Evolutionary conservation across 2,888 invertebrate genomes (phyloP).

Genomic region (Cheilosia soror): DNA sequence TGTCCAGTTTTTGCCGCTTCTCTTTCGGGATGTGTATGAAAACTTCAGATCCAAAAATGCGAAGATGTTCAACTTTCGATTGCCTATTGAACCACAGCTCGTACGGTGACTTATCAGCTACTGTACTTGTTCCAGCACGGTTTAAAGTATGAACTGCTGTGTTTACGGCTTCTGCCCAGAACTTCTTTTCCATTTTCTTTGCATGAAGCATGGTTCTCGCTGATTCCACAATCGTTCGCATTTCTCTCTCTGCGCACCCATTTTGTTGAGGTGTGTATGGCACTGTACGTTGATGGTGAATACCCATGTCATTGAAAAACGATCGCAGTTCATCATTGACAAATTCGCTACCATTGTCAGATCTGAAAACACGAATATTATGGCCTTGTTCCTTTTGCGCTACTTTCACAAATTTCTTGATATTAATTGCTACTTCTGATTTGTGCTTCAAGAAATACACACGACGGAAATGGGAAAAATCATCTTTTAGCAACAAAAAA

Average conservation of each 20-base stretch:
- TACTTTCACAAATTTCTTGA: conserved; percentile 21
- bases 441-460: conserved; percentile 32
- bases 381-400: conserved; percentile 30
- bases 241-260: conserved; percentile 66
- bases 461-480: conserved; percentile 45
- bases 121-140: conserved; percentile 33
- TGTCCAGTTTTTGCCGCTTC: conserved; percentile 78
- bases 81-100: conserved; percentile 79
- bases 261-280: conserved; percentile 73
- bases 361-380: conserved; percentile 23
- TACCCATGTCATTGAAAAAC: conserved; percentile 46
- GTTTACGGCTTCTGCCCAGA: conserved; percentile 82
- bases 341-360: conserved; percentile 54
- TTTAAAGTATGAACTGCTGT: conserved; percentile 77
- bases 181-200: conserved; percentile 66
- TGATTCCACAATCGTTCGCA: conserved; percentile 68
- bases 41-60: conserved; percentile 80
- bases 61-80: conserved; percentile 31
- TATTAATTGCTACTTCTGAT: conserved; percentile 31
- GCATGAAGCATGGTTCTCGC: conserved; percentile 67
- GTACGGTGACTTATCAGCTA: conserved; percentile 77
- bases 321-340: conserved; percentile 40
- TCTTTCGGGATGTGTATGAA: conserved; percentile 79
- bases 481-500: conserved; percentile 68
- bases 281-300: conserved; percentile 59